A percentile compares a stretch with the other conserved stretches of the same genome.
phyloP scores from a whole-genome alignment of 2,113 vertebrate species.

The Tachycineta bicolor region DNA sequence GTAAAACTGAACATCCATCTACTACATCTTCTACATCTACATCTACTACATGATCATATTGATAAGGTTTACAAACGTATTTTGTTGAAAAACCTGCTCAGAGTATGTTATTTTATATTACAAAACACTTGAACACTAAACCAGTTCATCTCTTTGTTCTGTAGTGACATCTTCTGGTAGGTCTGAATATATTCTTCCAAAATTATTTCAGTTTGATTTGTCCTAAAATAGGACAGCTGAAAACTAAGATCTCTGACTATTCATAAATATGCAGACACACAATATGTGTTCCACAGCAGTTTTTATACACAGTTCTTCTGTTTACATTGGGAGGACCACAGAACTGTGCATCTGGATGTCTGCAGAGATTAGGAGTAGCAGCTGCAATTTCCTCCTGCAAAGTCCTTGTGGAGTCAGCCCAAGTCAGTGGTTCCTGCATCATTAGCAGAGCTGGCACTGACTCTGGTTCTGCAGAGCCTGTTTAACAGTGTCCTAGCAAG shows the following conservation, averaged over 20 bases:
- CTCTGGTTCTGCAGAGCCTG: not conserved
- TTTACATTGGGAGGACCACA: not conserved
- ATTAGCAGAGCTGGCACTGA: not conserved
- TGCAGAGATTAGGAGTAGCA: not conserved
- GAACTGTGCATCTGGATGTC: not conserved
- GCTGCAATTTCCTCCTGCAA: not conserved
- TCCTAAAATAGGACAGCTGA: not conserved
- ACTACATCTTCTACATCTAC: not conserved
- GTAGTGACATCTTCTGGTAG: constrained; percentile 51
- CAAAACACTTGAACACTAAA: not conserved
- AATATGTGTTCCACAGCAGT: not conserved
- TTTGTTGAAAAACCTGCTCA: not conserved
- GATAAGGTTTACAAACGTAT: not conserved
- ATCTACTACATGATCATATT: not conserved
- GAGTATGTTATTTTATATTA: not conserved
- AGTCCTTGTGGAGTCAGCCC: not conserved
- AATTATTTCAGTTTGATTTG: not conserved
- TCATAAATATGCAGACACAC: not conserved
- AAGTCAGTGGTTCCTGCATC: not conserved
- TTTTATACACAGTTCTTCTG: not conserved
- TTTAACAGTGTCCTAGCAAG: not conserved
- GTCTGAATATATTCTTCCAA: not conserved
- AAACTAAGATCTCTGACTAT: not conserved
- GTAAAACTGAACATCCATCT: not conserved
- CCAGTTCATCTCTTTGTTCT: not conserved